These are phyloP conservation scores for Drosophila anceps DNA, from an alignment of 2,888 invertebrate genomes.

Conservation along the genomic window DNA sequence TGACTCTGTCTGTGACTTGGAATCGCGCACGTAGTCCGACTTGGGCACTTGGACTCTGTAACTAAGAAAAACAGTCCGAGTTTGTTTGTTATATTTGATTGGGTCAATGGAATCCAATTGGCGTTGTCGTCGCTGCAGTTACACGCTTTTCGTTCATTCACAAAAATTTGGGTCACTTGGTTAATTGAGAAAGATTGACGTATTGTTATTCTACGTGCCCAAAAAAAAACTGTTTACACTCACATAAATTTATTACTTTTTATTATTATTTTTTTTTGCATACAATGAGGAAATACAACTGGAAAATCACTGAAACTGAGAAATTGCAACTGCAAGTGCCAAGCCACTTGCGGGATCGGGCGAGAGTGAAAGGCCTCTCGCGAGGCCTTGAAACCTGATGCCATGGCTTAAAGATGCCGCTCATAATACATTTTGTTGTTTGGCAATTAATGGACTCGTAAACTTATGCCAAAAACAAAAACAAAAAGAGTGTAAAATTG, in stretches of 20 bases:
- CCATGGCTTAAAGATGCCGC: conserved; percentile 18
- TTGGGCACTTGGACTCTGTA: conserved; percentile 21
- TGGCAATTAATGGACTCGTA: conserved; percentile 28
- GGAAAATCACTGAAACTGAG: conserved; percentile 49
- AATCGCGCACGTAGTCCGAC: conserved; percentile 10
- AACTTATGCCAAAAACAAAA: conserved; percentile 9
- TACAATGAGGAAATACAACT: conserved; percentile 74
- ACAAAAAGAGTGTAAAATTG: conserved; percentile 31
- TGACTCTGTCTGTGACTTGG: background rate
- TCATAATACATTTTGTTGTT: conserved; percentile 21
- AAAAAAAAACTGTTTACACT: conserved; percentile 64
- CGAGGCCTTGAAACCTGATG: conserved; percentile 41
- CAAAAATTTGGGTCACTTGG: conserved; percentile 73
- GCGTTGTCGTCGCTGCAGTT: conserved; percentile 61
- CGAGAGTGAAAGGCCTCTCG: conserved; percentile 44
- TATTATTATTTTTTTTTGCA: conserved; percentile 47
- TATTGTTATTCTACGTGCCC: conserved; percentile 76
- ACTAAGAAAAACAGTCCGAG: conserved; percentile 33
- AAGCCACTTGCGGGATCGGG: background rate
- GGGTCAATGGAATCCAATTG: conserved; percentile 81
- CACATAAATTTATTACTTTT: conserved; percentile 19
- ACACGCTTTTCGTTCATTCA: conserved; percentile 43
- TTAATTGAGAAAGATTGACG: conserved; percentile 81
- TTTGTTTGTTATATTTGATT: conserved; percentile 64
- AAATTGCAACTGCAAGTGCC: conserved; percentile 28